Evolutionary conservation across 2,888 invertebrate species (phyloP), one percentile per base, ranked within the genome.

Genomic region (Epistrophe grossulariae): DNA sequence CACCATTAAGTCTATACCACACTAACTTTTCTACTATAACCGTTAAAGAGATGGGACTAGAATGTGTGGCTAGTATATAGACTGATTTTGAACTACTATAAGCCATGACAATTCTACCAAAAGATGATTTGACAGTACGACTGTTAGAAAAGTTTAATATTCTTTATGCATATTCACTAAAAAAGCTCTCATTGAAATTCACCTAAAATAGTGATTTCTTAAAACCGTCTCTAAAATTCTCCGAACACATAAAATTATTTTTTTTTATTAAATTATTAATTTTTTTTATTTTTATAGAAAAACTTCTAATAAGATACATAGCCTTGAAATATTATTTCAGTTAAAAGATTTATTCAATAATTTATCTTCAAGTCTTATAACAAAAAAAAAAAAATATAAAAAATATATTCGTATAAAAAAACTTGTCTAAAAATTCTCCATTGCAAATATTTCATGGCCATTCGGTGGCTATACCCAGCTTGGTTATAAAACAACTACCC

Each of bases 371-470:
- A 19, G 17, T 38, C 3, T 52, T 55, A 28, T 13, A 52, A 57
- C 8, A 59, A 59, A 59, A 35, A 59, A 59, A 57, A 35, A 35
- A 57, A 31, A 15, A 31, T 6, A 6, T 4, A n/a, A n/a, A n/a
- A 55, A 28, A 55, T 19, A n/a, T n/a, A 31, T 5, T 31, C 7
- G 31, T 31, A 35, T 35, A 35, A 57, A 57, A 57, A 57, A 35
- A 35, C 31, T 57, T 38, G 59, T 1, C 35, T 17, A 59, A 35
- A 35, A 35, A 35, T 28, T 38, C 17, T 59, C n/a, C 11, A 59
- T 5, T 59, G 59, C 59, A 35, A 59, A 59, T 70, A 45, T 45
- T 66, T 66, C 45, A 64, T 74, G 79, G 35, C 79, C 50, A 66
- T 48, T 79, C 50, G 59, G 38, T 50, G 59, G 59, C 35, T 35